phyloP scores from a whole-genome alignment of 2,113 vertebrate species.

The Stegastes partitus region DNA sequence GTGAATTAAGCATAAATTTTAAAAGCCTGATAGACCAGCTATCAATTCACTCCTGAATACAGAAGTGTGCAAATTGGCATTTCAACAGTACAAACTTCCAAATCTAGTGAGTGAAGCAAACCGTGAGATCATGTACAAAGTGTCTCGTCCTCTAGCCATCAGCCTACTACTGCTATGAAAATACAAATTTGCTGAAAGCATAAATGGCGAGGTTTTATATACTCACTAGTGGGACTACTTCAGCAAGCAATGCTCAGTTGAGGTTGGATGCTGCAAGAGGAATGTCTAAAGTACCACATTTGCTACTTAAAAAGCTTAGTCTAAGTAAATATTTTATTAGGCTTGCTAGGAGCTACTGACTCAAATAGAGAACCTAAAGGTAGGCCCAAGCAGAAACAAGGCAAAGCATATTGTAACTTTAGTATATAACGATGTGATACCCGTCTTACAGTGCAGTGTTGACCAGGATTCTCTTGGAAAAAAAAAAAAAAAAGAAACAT shows the following conservation, averaged over 20 bases:
- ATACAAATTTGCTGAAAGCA: slow-evolving; percentile 11
- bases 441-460: not conserved
- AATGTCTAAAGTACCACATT: slow-evolving; percentile 1
- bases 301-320: slow-evolving; percentile 28
- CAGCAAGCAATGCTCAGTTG: not conserved
- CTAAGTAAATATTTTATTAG: slow-evolving; percentile 13
- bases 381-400: not conserved
- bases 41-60: not conserved
- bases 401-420: no score
- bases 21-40: not conserved
- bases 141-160: not conserved
- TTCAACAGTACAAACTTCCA: not conserved
- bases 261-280: slow-evolving; percentile 1
- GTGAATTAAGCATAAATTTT: not conserved
- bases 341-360: slow-evolving; percentile 2
- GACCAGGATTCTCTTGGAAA: not conserved
- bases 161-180: not conserved
- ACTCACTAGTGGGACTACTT: not conserved
- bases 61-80: not conserved
- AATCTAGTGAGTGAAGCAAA: not conserved
- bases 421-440: not conserved
- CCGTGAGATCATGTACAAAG: not conserved
- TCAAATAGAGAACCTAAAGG: not conserved
- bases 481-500: no score
- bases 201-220: not conserved